Evolutionary conservation across 2,113 vertebrate species (phyloP), one percentile per base, ranked within the genome.

Genomic region (Colossoma macropomum): DNA sequence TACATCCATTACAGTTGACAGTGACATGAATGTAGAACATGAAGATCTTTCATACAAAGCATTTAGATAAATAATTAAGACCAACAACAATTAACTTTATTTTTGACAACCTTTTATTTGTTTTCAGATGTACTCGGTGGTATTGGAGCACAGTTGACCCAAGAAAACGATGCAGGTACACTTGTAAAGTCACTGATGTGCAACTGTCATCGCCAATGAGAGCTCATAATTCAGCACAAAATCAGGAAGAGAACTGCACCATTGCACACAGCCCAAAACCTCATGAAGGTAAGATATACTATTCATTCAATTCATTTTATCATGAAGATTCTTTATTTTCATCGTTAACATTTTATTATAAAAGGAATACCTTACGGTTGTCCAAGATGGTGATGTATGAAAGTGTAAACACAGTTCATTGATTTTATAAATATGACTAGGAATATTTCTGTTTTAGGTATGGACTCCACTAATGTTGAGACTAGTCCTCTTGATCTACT

Each of bases 91-190:
- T 8, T 11, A 6, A 45, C 10, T 45, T 5, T 5, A 9, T 45
- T 45, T 45, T 45, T 45, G n/a, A n/a, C n/a, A n/a, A n/a, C n/a
- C 9, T 45, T 70, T 63, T 12, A 75, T 89, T 6, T 77, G 17
- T 82, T 23, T 80, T 5, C 68, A 98, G 97, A 88, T 98, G 97
- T 84, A 95, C 96, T 38, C 95, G 97, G 1, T 92, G 97, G 84
- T 98, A 96, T 85, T 98, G 96, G 97, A 98, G 97, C 94, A 98
- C 97, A 0, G 91, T 96, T 75, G 95, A 98, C 82, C 96, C 96
- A 21, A 93, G 95, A 59, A 93, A 92, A 68, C 95, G 92, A 82
- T 97, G 96, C 86, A 94, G 90, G 87, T 98, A 98, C 93, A 96
- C 95, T 74, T 98, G 96, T 86, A 95, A 94, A 70, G 93, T 98